Evolutionary conservation across 2,797 vertebrate genomes (phyloP).

Genomic region (Lophius americanus): DNA sequence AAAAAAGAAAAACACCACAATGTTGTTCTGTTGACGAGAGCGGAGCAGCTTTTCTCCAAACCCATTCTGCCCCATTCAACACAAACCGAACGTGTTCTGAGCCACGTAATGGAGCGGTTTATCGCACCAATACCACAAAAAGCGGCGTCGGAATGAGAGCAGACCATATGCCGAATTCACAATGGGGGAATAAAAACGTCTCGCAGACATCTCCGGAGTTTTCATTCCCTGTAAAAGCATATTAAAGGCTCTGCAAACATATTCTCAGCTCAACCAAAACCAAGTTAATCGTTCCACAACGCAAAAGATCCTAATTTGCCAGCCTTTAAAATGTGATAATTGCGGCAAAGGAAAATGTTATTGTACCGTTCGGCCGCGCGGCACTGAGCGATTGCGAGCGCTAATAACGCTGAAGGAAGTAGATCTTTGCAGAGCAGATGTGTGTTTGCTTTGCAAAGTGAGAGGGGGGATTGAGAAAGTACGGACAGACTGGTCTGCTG

Average conservation of each 20-base stretch:
- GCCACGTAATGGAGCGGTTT: neutral
- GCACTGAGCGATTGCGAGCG: slow-evolving; percentile 58
- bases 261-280: slow-evolving; percentile 47
- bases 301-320: slow-evolving; percentile 45
- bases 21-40: slow-evolving; percentile 9
- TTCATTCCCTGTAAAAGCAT: slow-evolving; percentile 18
- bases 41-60: slow-evolving; percentile 10
- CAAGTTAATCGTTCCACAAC: slow-evolving; percentile 45
- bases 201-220: slow-evolving; percentile 2
- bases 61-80: slow-evolving; percentile 5
- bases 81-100: neutral
- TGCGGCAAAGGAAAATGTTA: slow-evolving; percentile 64
- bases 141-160: neutral
- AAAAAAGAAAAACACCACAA: slow-evolving; percentile 4
- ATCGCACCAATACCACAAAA: slow-evolving; percentile 7
- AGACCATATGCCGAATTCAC: slow-evolving; percentile 2
- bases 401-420: slow-evolving; percentile 53
- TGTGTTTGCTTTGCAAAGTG: slow-evolving; percentile 75
- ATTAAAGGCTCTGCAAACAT: slow-evolving; percentile 50
- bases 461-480: slow-evolving; percentile 66
- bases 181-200: neutral
- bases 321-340: slow-evolving; percentile 56
- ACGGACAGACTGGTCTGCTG: slow-evolving; percentile 57
- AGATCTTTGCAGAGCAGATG: slow-evolving; percentile 68
- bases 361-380: slow-evolving; percentile 38